Conservation (phyloP, 92 coral and sea anemone genomes). For the Siderastrea siderea region DNA sequence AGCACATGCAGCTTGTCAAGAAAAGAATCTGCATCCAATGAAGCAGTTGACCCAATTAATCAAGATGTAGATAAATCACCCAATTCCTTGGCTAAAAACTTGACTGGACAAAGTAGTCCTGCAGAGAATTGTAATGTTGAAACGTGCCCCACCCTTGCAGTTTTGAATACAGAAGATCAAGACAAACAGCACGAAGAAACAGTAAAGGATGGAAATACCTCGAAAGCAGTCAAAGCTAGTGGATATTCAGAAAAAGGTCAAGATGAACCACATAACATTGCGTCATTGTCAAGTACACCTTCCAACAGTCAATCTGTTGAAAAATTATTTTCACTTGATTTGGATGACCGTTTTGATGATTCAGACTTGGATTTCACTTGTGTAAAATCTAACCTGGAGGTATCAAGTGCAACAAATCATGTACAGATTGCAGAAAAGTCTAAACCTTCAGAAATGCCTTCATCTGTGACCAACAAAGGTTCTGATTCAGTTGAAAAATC, state of each 20-base stretch:
- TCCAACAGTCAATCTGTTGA: background rate
- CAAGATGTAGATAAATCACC: constrained; percentile 4
- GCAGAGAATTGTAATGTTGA: background rate
- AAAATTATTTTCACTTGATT: constrained; percentile 27
- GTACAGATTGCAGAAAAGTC: background rate
- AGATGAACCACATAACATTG: background rate
- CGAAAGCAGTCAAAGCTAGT: background rate
- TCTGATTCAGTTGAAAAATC: background rate
- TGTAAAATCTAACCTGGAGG: background rate
- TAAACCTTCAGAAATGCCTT: background rate
- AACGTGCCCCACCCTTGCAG: background rate
- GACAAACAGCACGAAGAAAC: background rate
- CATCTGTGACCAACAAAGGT: background rate
- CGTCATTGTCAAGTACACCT: background rate
- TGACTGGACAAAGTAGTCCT: background rate
- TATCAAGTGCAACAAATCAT: background rate
- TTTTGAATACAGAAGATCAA: no score
- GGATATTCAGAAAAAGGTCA: background rate
- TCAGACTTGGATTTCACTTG: constrained; percentile 10
- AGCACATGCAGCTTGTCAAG: background rate
- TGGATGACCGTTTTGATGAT: constrained; percentile 69
- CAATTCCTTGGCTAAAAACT: background rate
- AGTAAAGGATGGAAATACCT: background rate
- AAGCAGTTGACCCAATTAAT: background rate
- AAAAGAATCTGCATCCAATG: background rate